Percentiles rank a stretch among this genome's conserved stretches.
phyloP scores from a whole-genome alignment of 2,113 vertebrate genomes.

The Tringa solitaria region DNA sequence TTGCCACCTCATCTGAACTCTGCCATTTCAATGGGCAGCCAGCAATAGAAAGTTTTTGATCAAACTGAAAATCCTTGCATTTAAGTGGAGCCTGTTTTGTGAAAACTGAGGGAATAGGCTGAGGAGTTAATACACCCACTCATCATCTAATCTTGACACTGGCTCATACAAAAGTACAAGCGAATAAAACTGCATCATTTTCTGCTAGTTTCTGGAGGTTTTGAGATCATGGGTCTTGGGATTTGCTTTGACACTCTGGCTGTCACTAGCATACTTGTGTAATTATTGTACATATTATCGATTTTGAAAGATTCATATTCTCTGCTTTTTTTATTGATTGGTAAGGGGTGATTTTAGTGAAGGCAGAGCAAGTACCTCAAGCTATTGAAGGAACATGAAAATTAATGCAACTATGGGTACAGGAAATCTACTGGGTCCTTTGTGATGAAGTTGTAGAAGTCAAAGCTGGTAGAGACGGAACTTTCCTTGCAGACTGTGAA shows the following conservation, averaged over 20 bases:
- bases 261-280: constrained; percentile 28
- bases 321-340: constrained; percentile 66
- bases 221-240: background rate
- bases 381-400: constrained; percentile 58
- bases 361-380: constrained; percentile 55
- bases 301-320: constrained; percentile 71
- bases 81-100: constrained; percentile 16
- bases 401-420: constrained; percentile 54
- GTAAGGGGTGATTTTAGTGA: constrained; percentile 68
- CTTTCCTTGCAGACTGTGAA: constrained; percentile 41
- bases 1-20: background rate
- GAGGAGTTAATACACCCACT: constrained; percentile 41
- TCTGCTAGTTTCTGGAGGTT: constrained; percentile 36
- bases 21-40: background rate
- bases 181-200: constrained; percentile 23
- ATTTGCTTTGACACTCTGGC: constrained; percentile 33
- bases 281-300: constrained; percentile 68
- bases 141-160: constrained; percentile 32
- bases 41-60: background rate
- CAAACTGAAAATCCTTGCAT: constrained; percentile 8
- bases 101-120: constrained; percentile 26
- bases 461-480: background rate
- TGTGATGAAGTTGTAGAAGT: constrained; percentile 38
- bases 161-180: constrained; percentile 1
- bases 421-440: constrained; percentile 32